A percentile compares a stretch with the other conserved stretches of the same genome.
Conservation (phyloP, 2,888 invertebrate genomes). For the Drosophila quinaria region DNA sequence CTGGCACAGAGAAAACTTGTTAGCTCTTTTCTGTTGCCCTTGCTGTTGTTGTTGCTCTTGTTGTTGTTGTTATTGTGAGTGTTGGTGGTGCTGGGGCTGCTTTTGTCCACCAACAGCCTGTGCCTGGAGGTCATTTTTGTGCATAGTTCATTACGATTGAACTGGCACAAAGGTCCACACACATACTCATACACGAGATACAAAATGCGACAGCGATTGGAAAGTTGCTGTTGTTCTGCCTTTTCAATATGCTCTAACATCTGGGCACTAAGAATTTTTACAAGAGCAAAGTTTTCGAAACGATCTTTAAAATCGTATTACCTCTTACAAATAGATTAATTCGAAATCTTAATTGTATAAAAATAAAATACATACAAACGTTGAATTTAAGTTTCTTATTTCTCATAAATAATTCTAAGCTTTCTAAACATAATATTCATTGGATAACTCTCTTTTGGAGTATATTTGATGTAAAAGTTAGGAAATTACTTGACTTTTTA, state of each 20-base stretch:
- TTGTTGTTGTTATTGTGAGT: conserved; percentile 21
- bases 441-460: conserved; percentile 8
- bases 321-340: too few species aligned
- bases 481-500: conserved; percentile 46
- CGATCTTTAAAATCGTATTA: neutral
- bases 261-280: neutral
- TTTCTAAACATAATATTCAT: neutral
- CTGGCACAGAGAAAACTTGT: conserved; percentile 61
- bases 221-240: conserved; percentile 48
- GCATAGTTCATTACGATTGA: conserved; percentile 80
- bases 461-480: conserved; percentile 30
- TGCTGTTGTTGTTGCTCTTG: conserved; percentile 26
- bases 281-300: neutral
- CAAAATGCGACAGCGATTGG: conserved; percentile 22
- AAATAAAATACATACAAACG: neutral
- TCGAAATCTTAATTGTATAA: neutral
- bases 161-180: conserved; percentile 72
- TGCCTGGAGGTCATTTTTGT: conserved; percentile 76
- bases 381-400: neutral
- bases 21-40: conserved; percentile 48
- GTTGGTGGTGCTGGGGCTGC: conserved; percentile 34
- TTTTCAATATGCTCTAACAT: conserved; percentile 30
- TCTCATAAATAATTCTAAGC: neutral
- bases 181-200: conserved; percentile 19
- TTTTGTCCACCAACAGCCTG: conserved; percentile 63